Evolutionary conservation across 2,113 vertebrate species (phyloP).

Genomic region (Cinclus mexicanus): DNA sequence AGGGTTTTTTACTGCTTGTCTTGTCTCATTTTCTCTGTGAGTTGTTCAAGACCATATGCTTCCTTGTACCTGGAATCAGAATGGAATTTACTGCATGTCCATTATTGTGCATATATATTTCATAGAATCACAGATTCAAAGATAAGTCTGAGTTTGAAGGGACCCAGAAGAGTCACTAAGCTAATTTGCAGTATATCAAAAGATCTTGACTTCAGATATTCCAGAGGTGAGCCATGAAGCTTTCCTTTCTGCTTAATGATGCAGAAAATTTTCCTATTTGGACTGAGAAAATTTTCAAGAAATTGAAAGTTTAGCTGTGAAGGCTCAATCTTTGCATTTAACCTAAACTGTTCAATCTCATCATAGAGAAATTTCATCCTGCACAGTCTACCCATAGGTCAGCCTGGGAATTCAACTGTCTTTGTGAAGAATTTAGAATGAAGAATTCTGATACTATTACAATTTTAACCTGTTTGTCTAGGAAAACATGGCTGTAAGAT

Average conservation of each 20-base stretch:
- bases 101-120: not conserved
- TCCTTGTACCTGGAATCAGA: not conserved
- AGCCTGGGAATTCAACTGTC: not conserved
- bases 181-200: not conserved
- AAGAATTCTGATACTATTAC: not conserved
- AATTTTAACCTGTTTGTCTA: not conserved
- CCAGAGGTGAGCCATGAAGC: not conserved
- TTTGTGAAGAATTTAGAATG: not conserved
- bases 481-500: not conserved
- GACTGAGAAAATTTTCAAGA: not conserved
- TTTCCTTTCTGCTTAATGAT: not conserved
- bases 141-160: not conserved
- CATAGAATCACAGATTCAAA: not conserved
- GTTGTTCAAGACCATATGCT: not conserved
- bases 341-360: not conserved
- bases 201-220: not conserved
- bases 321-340: not conserved
- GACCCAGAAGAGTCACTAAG: not conserved
- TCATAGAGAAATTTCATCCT: not conserved
- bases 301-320: not conserved
- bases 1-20: not conserved
- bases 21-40: not conserved
- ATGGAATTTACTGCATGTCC: not conserved
- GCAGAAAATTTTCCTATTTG: not conserved
- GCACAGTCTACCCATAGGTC: not conserved